Base-by-base conservation (phyloP, 1,140 invertebrate genomes). In the Heliconius hermathena region DNA sequence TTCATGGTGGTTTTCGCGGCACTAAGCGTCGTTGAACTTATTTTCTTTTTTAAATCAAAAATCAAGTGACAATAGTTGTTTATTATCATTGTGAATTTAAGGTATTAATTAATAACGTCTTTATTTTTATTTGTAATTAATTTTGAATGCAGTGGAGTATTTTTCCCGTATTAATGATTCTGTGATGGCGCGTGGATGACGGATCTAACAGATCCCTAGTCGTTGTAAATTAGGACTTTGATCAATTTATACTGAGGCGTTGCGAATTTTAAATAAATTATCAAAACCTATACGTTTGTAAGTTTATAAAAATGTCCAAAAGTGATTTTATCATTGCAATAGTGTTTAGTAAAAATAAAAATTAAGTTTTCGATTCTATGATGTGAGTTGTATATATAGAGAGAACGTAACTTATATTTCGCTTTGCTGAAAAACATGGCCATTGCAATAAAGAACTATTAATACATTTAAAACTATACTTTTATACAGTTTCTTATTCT, bases 191-290 rank as follows among this genome's bases (percentile, higher is more conserved):
- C 85, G 91, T 88, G 89, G 85, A 87, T 90, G 86, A 88, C 87
- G 84, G 84, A 83, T 88, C 75, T 78, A 84, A 33, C 81, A 84
- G 83, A 81, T 84, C 77, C 85, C 83, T 87, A 84, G 85, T 90
- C 90, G 88, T 85, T 87, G 87, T 82, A 93, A 93, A 93, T 89
- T 90, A 88, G 87, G 89, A 92, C 90, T 92, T 91, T 93, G 89
- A 81, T 88, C 88, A 80, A 82, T 79, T 81, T 82, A 85, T 88
- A 83, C 81, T 73, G 52, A 71, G 81, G 82, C 90, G 89, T 84
- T 89, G 76, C 33, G 52, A 77, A 79, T 86, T 90, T 79, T 83
- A 79, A 70, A 82, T 88, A 89, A 85, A 86, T 74, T 87, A 91
- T 81, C 79, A 84, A 83, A 46, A 88, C 77, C 88, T 85, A 79